A percentile compares a stretch with the other conserved stretches of the same genome.
Evolutionary conservation across 2,113 vertebrate species (phyloP).

Genomic region (Grantiella picta): DNA sequence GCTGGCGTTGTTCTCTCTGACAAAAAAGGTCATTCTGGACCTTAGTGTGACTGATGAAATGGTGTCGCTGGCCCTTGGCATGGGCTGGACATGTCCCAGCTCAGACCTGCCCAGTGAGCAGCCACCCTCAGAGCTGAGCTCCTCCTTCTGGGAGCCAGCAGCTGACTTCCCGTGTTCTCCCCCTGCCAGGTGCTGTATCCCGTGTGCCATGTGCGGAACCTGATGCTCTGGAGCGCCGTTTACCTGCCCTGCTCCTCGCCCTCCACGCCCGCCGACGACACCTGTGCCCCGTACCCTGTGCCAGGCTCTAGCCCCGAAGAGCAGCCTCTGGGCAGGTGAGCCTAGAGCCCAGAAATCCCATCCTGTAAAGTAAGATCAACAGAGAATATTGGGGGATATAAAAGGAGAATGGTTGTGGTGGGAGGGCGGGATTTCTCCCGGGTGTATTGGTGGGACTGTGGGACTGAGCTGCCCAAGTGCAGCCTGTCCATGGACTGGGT

Average conservation of each 20-base stretch:
- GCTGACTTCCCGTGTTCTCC: neutral
- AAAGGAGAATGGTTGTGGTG: neutral
- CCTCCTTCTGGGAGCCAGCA: neutral
- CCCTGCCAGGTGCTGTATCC: conserved; percentile 88
- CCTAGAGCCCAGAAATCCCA: conserved; percentile 57
- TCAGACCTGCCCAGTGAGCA: neutral
- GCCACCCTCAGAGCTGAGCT: neutral
- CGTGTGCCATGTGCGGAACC: conserved; percentile 93
- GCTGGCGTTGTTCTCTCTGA: neutral
- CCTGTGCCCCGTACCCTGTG: conserved; percentile 89
- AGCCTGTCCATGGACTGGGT: neutral
- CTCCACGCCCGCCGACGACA: conserved; percentile 89
- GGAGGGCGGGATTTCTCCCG: neutral
- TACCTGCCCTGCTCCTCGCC: conserved; percentile 95
- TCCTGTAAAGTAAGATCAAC: conserved; percentile 70
- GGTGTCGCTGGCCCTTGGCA: neutral
- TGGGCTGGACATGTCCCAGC: neutral
- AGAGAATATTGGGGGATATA: neutral
- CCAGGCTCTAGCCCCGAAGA: conserved; percentile 87
- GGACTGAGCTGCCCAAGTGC: neutral
- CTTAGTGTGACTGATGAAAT: neutral
- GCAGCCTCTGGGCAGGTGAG: conserved; percentile 90
- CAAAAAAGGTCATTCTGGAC: neutral
- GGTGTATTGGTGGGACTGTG: neutral
- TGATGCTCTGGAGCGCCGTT: conserved; percentile 96